Evolutionary conservation across 2,797 vertebrate species (phyloP), one percentile per base, ranked within the genome.

Genomic region (Clarias platycephalus): DNA sequence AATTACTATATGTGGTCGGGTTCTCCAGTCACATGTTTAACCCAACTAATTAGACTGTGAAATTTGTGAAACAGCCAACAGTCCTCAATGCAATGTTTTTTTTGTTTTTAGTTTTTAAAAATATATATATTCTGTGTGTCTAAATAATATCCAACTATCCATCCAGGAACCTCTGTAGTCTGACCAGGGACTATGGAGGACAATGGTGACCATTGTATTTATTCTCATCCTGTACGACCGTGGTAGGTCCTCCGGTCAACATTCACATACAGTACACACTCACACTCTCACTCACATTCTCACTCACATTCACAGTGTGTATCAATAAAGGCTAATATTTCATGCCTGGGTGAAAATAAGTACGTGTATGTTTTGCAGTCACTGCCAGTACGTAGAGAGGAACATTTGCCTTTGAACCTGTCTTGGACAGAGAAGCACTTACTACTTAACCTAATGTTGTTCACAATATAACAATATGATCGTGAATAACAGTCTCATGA

Each of bases 11-110:
- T 26, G 26, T 79, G 16, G 55, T 77, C 60, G 26, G 24, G 15
- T 28, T 79, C n/a, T 79, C 58, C 15, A 62, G 22, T 49, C 15
- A 22, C 77, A 63, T 79, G 34, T 49, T 79, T 26, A 40, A 3
- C 5, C 31, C 22, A 40, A 78, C 4, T 63, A 79, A 79, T 44
- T 79, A 79, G 74, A 76, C 37, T 64, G 77, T 79, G 31, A 63
- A 79, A 79, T 63, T 18, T 79, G 77, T 63, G 22, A 79, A 44
- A 64, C 22, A 79, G 22, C 58, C 58, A 44, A 60, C 12, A 37
- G 31, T 37, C 5, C 18, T 77, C 9, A 60, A 18, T 16, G 34
- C 18, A 24, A 40, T n/a, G 4, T 6, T 34, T 20, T 18, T 16
- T 31, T 55, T 71, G 31, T 31, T n/a, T n/a, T n/a, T n/a, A n/a